Base-by-base conservation (phyloP, 2,113 vertebrate species). In the Cyprinodon brontotheroides region DNA sequence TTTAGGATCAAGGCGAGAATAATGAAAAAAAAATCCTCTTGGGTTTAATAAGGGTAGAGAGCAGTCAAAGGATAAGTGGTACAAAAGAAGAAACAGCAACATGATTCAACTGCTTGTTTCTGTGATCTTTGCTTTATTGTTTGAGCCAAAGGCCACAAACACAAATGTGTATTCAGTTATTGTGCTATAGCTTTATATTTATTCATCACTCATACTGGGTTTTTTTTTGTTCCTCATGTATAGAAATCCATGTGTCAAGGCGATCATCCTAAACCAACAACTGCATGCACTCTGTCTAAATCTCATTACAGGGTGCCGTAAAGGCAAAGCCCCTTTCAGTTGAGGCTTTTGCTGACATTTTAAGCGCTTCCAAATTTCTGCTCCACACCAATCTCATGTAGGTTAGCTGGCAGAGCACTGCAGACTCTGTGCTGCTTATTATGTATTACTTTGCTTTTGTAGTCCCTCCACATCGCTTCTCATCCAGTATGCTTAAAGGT, bases 401-500 rank as follows among this genome's bases (percentile, higher is more conserved):
- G 78, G 84, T 89, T 83, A 84, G 84, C 80, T 73, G 86, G 79
- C 80, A 78, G 83, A 59, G 89, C 80, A 66, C 76, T 86, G 78
- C 71, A 69, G 74, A 83, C 82, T 36, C 48, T 5, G 41, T 70
- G 64, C 85, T 87, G 82, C 90, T 87, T 85, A 86, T 91, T 90
- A 86, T 89, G 82, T 87, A 88, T 87, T 88, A 80, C 92, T 89
- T 85, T 87, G 85, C 87, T 88, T 93, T 87, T 91, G 90, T 89
- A 92, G 90, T 91, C 89, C 77, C 77, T 83, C 76, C 86, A 86
- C 91, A 89, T 89, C 72, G 75, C 87, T 75, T 81, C 89, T 93
- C 91, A 92, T 92, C 91, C 88, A 59, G 87, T 89, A 90, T 90
- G 88, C 90, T 91, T 89, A 86, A 89, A 92, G 90, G 83, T 88